phyloP scores from a whole-genome alignment of 2,113 vertebrate species.

The Trachemys scripta region DNA sequence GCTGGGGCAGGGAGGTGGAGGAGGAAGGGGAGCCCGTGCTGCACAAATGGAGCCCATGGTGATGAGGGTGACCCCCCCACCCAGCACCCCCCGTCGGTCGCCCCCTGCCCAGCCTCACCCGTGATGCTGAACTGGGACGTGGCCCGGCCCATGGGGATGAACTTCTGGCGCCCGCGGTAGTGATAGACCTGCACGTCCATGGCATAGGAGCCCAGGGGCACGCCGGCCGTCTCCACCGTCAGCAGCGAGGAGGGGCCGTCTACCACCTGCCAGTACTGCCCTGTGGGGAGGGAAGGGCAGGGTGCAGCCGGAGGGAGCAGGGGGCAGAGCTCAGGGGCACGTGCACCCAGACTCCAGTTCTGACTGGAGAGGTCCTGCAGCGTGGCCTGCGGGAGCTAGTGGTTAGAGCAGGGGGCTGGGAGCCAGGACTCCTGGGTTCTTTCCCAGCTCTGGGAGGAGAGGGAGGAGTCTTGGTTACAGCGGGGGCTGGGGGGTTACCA shows the following conservation, averaged over 20 bases:
- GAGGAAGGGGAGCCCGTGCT: no score
- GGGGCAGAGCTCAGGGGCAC: neutral
- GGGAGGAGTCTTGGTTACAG: no score
- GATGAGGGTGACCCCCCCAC: neutral
- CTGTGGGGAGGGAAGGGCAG: constrained; percentile 69
- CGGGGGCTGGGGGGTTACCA: neutral
- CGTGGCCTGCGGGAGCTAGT: neutral
- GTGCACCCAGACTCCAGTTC: neutral
- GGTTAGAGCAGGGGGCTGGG: neutral
- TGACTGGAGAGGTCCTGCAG: neutral
- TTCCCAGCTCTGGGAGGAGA: neutral
- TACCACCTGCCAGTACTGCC: constrained; percentile 93
- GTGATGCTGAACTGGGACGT: constrained; percentile 89
- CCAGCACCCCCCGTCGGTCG: neutral
- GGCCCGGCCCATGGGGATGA: constrained; percentile 88
- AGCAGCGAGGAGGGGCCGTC: constrained; percentile 87
- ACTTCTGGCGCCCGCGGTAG: constrained; percentile 85
- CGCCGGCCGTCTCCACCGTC: constrained; percentile 84
- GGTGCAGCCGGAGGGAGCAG: neutral
- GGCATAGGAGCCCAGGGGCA: constrained; percentile 87
- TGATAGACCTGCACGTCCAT: constrained; percentile 95
- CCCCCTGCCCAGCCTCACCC: constrained; percentile 75
- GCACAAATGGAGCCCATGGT: no score
- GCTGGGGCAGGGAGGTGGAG: no score
- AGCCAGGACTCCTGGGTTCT: neutral